phyloP scores from a whole-genome alignment of 2,888 invertebrate genomes.

The Himalopsyche tibetana region DNA sequence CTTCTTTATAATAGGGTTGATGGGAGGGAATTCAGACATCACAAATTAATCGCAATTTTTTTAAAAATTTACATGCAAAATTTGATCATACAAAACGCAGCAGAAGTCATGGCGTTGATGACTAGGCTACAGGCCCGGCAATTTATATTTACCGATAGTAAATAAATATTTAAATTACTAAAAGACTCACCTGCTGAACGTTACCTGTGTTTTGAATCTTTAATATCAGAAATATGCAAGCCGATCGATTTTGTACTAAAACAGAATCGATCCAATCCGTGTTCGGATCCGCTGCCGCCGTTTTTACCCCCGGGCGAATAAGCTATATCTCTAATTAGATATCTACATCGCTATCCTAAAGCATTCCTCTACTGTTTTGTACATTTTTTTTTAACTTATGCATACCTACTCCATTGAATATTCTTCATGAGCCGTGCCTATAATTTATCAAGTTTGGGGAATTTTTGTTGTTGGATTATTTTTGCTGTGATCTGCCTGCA shows the following conservation, averaged over 20 bases:
- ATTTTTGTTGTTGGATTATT: slow-evolving; percentile 6
- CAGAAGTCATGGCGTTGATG: too few species aligned
- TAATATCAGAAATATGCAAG: not conserved
- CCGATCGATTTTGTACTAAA: not conserved
- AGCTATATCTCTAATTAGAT: slow-evolving; percentile 57
- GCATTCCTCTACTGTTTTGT: slow-evolving; percentile 58
- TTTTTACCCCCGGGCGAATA: slow-evolving; percentile 53
- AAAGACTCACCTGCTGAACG: not conserved
- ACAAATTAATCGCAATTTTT: too few species aligned
- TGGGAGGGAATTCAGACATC: too few species aligned
- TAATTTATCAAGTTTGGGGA: slow-evolving; percentile 56
- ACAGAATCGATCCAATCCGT: slow-evolving; percentile 48
- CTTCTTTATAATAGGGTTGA: too few species aligned
- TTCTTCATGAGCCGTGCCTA: slow-evolving; percentile 54
- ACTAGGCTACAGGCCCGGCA: too few species aligned
- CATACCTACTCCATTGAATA: slow-evolving; percentile 57
- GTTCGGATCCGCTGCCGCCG: slow-evolving; percentile 52
- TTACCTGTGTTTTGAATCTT: slow-evolving; percentile 7
- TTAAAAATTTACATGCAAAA: too few species aligned
- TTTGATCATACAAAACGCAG: too few species aligned
- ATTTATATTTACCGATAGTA: too few species aligned
- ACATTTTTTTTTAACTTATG: slow-evolving; percentile 45
- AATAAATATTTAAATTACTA: not conserved
- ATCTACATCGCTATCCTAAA: slow-evolving; percentile 56
- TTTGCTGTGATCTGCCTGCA: not conserved